Evolutionary conservation across 2,888 invertebrate species (phyloP).

Genomic region (Ophioninae sp.): DNA sequence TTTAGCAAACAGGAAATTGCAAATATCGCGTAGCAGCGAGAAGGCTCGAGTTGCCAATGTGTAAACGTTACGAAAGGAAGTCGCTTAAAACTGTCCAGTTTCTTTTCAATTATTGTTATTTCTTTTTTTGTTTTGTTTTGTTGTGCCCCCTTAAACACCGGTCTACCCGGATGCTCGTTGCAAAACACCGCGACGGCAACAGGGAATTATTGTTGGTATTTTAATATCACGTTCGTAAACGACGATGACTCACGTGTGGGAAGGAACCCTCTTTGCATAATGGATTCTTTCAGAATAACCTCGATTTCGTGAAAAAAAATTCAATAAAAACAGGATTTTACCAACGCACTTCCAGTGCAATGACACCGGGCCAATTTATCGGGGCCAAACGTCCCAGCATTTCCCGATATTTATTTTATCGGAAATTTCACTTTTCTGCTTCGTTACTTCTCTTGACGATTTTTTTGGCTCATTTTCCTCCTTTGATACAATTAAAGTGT

Average conservation of each 20-base stretch:
- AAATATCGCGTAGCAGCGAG: constrained; percentile 2
- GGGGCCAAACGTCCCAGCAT: too few relatives aligned
- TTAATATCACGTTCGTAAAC: constrained; percentile 46
- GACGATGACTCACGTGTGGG: constrained; percentile 16
- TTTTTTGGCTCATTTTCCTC: too few relatives aligned
- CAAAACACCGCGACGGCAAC: constrained; percentile 36
- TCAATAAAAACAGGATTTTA: not conserved
- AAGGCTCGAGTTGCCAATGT: constrained; percentile 4
- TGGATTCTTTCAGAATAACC: constrained; percentile 32
- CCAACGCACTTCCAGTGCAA: not conserved
- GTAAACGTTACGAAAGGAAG: constrained; percentile 8
- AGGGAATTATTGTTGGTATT: constrained; percentile 26
- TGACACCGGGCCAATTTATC: not conserved
- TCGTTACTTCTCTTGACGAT: too few relatives aligned
- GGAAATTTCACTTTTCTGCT: too few relatives aligned
- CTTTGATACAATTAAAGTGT: too few relatives aligned
- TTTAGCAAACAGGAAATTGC: constrained; percentile 48
- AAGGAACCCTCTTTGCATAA: constrained; percentile 16
- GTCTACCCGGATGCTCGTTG: constrained; percentile 35
- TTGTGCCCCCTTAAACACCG: constrained; percentile 26
- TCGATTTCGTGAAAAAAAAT: not conserved
- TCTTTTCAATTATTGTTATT: constrained; percentile 4
- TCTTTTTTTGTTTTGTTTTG: constrained; percentile 2
- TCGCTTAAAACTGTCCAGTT: constrained; percentile 21
- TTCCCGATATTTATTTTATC: too few relatives aligned